Base-by-base conservation (phyloP, 2,797 vertebrate species). In the Acrossocheilus fasciatus region DNA sequence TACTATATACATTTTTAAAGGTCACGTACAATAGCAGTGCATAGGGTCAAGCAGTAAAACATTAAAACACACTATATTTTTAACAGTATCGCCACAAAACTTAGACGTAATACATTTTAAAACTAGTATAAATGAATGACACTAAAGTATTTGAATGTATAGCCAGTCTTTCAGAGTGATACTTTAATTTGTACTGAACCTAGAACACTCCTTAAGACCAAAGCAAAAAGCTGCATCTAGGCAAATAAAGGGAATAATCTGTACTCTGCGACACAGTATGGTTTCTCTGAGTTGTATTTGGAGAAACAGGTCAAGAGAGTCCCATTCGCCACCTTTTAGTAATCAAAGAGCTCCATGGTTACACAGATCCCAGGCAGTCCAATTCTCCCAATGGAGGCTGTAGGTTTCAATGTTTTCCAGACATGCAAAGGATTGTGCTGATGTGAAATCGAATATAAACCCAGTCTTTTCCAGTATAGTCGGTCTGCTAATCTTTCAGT, bases 361-460 rank as follows among this genome's bases (percentile, higher is more conserved):
- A 57, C 50, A 7, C 68, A 73, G 17, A 72, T 43, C 39, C n/a
- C 36, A 59, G 68, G 36, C 62, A 83, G 39, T 18, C n/a, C 3
- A 26, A 45, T 43, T 64, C 39, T 59, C 14, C 34, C 47, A 18
- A 20, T 43, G 36, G 14, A 70, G 18, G 34, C n/a, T 23, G 43
- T 74, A 18, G 26, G 54, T 15, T 74, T 75, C 59, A 26, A 66
- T 76, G 72, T 76, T 66, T 76, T 66, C 43, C 82, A 66, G 82
- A 75, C 45, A 30, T 34, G 12, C 3, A 1, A 50, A n/a, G 59
- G 9, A 41, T 68, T 39, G 20, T 77, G 82, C 39, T 41, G 47
- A 84, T 77, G 43, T 26, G 57, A 8, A 54, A 76, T 76, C 20
- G 8, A 39, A 52, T 64, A 77, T 14, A 68, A 76, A 20, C 15